phyloP scores from a whole-genome alignment of 2,888 invertebrate species.

The Drosophila histrio region DNA sequence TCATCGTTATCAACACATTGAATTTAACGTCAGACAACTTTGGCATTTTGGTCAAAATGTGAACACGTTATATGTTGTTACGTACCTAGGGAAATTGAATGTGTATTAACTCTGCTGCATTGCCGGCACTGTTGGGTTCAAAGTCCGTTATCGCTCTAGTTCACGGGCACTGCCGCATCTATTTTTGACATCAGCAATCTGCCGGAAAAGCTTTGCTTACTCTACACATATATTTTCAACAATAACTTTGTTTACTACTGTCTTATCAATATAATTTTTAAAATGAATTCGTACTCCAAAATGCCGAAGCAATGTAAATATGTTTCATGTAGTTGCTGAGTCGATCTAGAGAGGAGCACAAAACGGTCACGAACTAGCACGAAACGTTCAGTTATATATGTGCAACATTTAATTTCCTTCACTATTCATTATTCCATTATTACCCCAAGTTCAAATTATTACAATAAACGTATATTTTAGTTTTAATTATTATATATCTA shows the following conservation, averaged over 20 bases:
- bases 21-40: not conserved
- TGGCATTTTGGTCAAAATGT: not conserved
- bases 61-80: constrained; percentile 14
- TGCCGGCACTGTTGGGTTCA: constrained; percentile 35
- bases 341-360: constrained; percentile 24
- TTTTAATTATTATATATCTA: not conserved
- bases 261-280: constrained; percentile 1
- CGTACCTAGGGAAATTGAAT: constrained; percentile 20
- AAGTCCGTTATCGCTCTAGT: constrained; percentile 33
- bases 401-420: not conserved
- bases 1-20: constrained; percentile 29
- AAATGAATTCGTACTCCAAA: constrained; percentile 1
- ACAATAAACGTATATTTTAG: not conserved
- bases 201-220: not conserved
- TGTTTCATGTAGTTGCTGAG: constrained; percentile 19
- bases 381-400: not conserved
- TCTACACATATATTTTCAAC: not conserved
- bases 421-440: not conserved
- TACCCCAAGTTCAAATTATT: too few species aligned
- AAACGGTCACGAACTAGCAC: not conserved
- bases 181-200: constrained; percentile 16
- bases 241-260: constrained; percentile 24
- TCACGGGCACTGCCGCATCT: not conserved
- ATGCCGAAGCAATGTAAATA: constrained; percentile 9
- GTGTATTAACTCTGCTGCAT: constrained; percentile 23